Conservation (phyloP, 2,888 invertebrate species). For the Campoplex capitator region DNA sequence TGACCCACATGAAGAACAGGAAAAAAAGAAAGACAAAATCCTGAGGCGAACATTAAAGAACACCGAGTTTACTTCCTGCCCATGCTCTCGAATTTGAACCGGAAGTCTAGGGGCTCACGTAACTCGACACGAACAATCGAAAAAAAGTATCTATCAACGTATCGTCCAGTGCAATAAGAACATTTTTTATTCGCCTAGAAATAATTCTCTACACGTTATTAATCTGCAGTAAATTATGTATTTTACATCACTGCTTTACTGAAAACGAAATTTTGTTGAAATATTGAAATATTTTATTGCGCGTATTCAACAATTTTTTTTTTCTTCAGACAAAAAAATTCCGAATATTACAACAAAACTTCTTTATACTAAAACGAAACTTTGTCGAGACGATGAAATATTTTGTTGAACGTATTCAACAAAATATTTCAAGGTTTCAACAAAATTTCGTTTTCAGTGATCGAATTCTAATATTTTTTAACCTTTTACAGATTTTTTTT, state of each 20-base stretch:
- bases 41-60: slow-evolving; percentile 17
- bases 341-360: too few species aligned
- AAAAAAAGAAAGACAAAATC: slow-evolving; percentile 6
- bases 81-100: slow-evolving; percentile 10
- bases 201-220: neutral
- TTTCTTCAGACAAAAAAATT: too few species aligned
- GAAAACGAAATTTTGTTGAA: too few species aligned
- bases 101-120: slow-evolving; percentile 6
- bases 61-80: slow-evolving; percentile 33
- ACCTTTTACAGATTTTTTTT: neutral
- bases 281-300: too few species aligned
- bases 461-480: neutral
- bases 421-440: too few species aligned
- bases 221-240: neutral
- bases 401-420: too few species aligned
- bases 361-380: too few species aligned
- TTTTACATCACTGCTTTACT: neutral
- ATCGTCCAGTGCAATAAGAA: neutral
- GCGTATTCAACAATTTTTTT: too few species aligned
- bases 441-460: too few species aligned
- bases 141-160: neutral
- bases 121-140: neutral
- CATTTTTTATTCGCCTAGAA: neutral
- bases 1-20: slow-evolving; percentile 34
- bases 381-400: too few species aligned